Base-by-base conservation (phyloP, 2,888 invertebrate genomes). In the Sesamia inferens region DNA sequence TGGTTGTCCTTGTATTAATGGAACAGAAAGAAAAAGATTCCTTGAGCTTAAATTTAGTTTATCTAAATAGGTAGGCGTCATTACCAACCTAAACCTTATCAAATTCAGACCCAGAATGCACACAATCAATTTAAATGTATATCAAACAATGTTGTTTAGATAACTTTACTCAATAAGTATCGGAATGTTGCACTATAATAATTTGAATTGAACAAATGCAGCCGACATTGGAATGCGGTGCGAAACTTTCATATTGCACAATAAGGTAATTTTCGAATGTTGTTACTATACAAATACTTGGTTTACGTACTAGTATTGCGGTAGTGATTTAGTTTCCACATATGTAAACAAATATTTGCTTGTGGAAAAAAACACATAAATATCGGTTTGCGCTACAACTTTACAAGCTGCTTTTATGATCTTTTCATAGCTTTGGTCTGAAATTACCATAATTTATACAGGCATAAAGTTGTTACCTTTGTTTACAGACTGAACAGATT, bases 101-200 rank as follows among this genome's bases (percentile, higher is more conserved):
- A 16, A 0, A 81, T 79, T 54, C 5, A 31, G 31, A 59, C 78
- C n/a, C 31, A 11, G 58, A 55, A 55, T 48, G 63, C 48, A 39
- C 68, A 24, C 31, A 62, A 48, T 68, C 57, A 47, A 42, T 58
- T 61, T 22, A 78, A 71, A 83, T 76, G 39, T 73, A 72, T 71
- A 71, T 74, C 67, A 78, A 73, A 75, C 81, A 80, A 82, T 68
- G 76, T 71, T 77, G 72, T 83, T 76, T 73, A 55, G 51, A 71
- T 84, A 80, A 70, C 85, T 80, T 83, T 80, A 54, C 77, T 59
- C 73, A 84, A 80, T 85, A 83, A 77, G 55, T 76, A 79, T 68
- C 54, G 83, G 81, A 83, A 85, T 84, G 77, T 54, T 47, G 82
- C 24, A 61, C 77, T 74, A 79, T 86, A 86, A 79, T 85, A 74